Percentiles rank a stretch among this genome's conserved stretches.
Evolutionary conservation across 2,113 vertebrate species (phyloP).

Genomic region (Crotalus horridus): DNA sequence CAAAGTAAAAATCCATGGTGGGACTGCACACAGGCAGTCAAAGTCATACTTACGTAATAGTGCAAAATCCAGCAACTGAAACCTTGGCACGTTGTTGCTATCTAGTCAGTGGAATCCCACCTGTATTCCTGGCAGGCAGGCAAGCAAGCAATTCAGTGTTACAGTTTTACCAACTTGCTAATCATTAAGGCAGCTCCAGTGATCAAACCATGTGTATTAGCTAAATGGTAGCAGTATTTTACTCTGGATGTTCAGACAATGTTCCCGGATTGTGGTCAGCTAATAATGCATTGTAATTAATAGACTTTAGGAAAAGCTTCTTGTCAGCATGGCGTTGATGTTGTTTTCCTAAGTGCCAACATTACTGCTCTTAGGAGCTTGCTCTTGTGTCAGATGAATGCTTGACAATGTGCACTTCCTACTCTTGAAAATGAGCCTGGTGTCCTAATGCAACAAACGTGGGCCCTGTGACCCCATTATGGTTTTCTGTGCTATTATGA

Average conservation of each 20-base stretch:
- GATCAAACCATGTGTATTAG: constrained; percentile 54
- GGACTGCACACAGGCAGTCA: not conserved
- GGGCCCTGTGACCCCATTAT: constrained; percentile 51
- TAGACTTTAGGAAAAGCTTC: constrained; percentile 66
- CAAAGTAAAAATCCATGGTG: not conserved
- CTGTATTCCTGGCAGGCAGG: constrained; percentile 50
- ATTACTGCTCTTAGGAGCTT: constrained; percentile 57
- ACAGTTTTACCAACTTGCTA: constrained; percentile 72
- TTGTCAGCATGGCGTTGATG: constrained; percentile 66
- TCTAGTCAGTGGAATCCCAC: constrained; percentile 33
- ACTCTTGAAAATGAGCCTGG: constrained; percentile 59
- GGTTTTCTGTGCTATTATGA: constrained; percentile 47
- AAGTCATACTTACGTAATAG: constrained; percentile 32
- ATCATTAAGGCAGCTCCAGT: constrained; percentile 70
- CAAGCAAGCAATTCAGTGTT: constrained; percentile 37
- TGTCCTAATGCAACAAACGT: constrained; percentile 60
- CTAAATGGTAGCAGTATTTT: constrained; percentile 62
- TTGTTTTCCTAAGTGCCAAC: constrained; percentile 62
- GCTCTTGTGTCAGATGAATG: constrained; percentile 52
- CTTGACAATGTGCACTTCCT: constrained; percentile 20
- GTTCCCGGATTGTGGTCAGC: constrained; percentile 44
- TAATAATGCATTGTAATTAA: constrained; percentile 72
- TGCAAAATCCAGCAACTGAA: constrained; percentile 25
- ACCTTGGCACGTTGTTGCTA: constrained; percentile 31
- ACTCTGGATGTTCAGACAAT: constrained; percentile 52